Conservation (phyloP, 2,113 vertebrate genomes). For the Pleuronectes platessa region DNA sequence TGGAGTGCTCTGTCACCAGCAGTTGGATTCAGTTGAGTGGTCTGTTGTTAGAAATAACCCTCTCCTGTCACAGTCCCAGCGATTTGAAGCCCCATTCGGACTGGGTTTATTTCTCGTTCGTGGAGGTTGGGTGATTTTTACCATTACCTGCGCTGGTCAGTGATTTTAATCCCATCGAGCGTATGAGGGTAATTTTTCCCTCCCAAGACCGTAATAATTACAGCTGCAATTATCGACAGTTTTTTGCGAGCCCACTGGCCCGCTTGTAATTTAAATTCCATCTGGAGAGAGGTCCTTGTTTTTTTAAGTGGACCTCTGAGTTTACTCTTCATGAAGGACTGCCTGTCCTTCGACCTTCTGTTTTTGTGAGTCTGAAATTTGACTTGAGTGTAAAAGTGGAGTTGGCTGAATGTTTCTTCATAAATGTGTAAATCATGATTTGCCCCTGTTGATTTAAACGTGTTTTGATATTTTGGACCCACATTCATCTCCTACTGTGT, state of each 20-base stretch:
- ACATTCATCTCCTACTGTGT: too few species aligned
- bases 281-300: constrained; percentile 3
- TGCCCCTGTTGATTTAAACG: too few species aligned
- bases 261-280: constrained; percentile 4
- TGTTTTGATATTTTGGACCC: too few species aligned
- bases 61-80: constrained; percentile 3
- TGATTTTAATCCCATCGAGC: neutral
- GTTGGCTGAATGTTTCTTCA: neutral
- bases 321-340: neutral
- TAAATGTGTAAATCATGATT: too few species aligned
- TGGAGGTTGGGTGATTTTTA: neutral
- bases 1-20: neutral
- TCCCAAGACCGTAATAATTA: constrained; percentile 1
- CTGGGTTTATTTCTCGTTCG: neutral
- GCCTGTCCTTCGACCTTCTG: neutral
- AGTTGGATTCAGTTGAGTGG: neutral
- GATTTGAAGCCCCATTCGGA: neutral
- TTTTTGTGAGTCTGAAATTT: neutral
- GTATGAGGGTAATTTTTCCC: neutral
- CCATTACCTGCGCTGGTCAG: constrained; percentile 4
- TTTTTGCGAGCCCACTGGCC: neutral
- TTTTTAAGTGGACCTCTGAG: neutral
- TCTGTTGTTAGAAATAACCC: constrained; percentile 23
- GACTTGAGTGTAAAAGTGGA: neutral
- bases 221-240: constrained; percentile 1